Base-by-base conservation (phyloP, 2,797 vertebrate species). In the Decapterus maruadsi region DNA sequence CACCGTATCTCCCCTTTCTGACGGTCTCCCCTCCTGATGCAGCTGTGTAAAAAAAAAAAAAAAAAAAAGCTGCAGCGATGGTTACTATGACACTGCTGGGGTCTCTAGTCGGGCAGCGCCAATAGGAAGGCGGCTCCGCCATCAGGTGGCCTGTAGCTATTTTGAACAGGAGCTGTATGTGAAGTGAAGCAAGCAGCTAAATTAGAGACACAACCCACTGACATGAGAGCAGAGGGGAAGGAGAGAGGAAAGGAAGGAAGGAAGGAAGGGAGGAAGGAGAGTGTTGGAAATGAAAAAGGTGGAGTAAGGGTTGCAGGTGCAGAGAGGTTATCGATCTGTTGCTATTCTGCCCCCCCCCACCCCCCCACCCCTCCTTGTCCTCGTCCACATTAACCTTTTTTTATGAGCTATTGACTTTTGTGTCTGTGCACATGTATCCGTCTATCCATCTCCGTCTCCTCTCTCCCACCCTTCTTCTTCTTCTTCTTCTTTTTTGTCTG, bases 181-280 rank as follows among this genome's bases (percentile, higher is more conserved):
- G 94, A 93, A 94, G 87, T 93, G 94, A 94, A 93, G 93, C 92
- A 91, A 92, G 89, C 81, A 73, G 89, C 92, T 91, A 92, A 93
- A 92, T 94, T 92, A 82, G 91, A 91, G 91, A 82, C 89, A 73
- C 85, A 83, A 73, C 84, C 78, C 80, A 57, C 19, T 87, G 92
- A 91, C 84, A 86, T 75, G 57, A 74, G 82, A 60, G 73, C 31
- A 65, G 65, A 53, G 26, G n/a, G 59, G 50, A 48, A 34, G 31
- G 31, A 6, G 6, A 6, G 1, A 5, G 31, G 31, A 6, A 5
- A 5, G 31, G 31, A 6, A 34, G 31, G 31, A 6, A 5, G 31
- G 31, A 6, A 34, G 31, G 31, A 6, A 34, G 4, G 31, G 31
- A 34, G 57, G 68, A 56, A 71, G 54, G 58, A 17, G 60, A 20